phyloP scores from a whole-genome alignment of 2,797 vertebrate species.

The Hydrocynus forskahlii region DNA sequence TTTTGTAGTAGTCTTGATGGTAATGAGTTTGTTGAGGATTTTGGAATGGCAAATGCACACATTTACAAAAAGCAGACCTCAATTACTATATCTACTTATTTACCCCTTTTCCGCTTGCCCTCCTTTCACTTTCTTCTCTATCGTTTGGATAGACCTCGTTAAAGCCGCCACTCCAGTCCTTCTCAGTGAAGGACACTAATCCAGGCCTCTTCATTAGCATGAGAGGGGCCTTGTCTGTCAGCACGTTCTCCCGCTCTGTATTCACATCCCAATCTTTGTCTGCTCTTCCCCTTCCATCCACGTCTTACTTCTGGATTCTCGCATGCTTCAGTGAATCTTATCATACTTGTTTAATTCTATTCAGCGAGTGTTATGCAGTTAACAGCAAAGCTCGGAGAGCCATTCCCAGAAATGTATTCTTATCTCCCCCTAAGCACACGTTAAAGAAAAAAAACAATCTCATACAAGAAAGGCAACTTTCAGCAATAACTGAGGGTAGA shows the following conservation, averaged over 20 bases:
- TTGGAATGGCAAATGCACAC: not conserved
- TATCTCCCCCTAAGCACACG: slow-evolving; percentile 8
- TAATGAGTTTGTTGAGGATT: not conserved
- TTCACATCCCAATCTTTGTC: slow-evolving; percentile 5
- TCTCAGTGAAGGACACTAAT: slow-evolving; percentile 9
- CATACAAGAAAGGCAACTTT: not conserved
- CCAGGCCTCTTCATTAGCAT: slow-evolving; percentile 18
- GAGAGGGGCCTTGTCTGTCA: not conserved
- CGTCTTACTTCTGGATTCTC: not conserved
- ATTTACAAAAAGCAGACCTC: not conserved
- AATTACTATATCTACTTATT: too few species aligned
- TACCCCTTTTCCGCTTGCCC: not conserved
- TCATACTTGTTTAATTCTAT: not conserved
- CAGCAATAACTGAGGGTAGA: not conserved
- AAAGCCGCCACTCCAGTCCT: slow-evolving; percentile 2
- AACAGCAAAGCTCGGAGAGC: not conserved
- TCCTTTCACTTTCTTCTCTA: not conserved
- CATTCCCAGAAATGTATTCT: not conserved
- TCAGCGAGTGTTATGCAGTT: not conserved
- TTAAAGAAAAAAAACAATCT: not conserved
- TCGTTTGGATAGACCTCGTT: not conserved
- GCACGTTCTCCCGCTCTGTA: slow-evolving; percentile 2
- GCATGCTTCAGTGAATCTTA: slow-evolving; percentile 13
- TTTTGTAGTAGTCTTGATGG: not conserved
- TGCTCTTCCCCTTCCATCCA: not conserved